Percentiles rank a stretch among this genome's conserved stretches.
Evolutionary conservation across 2,888 invertebrate species (phyloP).

Genomic region (Mactromeris polynyma): DNA sequence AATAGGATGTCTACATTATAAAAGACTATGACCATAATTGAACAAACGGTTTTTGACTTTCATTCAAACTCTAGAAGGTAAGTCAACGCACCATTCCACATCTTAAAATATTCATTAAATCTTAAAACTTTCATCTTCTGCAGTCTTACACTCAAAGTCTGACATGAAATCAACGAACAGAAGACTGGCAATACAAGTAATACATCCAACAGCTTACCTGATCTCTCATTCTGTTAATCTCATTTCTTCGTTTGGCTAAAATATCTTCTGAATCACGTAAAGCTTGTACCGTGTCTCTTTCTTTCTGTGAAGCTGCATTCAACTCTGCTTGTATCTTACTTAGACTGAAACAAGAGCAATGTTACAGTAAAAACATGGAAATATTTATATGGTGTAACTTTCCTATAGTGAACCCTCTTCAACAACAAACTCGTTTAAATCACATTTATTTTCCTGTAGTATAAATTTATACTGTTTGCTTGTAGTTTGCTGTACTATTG

Average conservation of each 20-base stretch:
- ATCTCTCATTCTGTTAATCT: conserved; percentile 80
- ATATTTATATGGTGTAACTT: no score
- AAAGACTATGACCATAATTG: not conserved
- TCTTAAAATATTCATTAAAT: not conserved
- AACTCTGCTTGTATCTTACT: conserved; percentile 78
- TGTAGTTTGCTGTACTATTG: no score
- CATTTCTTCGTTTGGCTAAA: conserved; percentile 80
- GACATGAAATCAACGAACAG: not conserved
- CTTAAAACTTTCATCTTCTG: not conserved
- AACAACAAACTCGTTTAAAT: no score
- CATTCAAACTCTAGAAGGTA: not conserved
- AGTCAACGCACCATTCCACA: not conserved
- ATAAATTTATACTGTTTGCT: no score
- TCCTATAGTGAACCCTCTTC: no score
- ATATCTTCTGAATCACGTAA: conserved; percentile 82
- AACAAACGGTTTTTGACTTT: not conserved
- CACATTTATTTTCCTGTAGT: no score
- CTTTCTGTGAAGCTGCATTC: conserved; percentile 73
- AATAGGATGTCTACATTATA: not conserved
- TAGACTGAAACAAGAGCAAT: conserved; percentile 70
- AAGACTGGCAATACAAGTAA: not conserved
- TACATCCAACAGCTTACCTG: conserved; percentile 75
- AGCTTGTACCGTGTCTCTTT: conserved; percentile 78
- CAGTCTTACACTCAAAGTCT: not conserved
- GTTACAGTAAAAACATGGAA: not conserved